These are phyloP conservation scores for Drosophila pseudoananassae DNA, from an alignment of 1,140 invertebrate genomes.

Conservation along the genomic window DNA sequence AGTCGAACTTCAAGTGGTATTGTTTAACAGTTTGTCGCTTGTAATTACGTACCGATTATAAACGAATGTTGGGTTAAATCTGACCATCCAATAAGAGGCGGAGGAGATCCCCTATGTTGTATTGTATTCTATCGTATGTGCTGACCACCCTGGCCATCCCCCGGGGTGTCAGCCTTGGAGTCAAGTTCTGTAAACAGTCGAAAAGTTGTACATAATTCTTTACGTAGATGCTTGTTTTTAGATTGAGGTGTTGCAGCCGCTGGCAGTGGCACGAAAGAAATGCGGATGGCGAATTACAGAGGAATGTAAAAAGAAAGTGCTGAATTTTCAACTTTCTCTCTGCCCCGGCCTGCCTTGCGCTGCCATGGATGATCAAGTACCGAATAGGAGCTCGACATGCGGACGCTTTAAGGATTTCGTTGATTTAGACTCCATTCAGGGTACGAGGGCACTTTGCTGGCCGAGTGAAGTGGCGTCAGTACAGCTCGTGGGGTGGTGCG, in stretches of 20 bases:
- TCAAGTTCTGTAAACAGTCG: conserved; percentile 41
- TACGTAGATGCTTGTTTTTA: conserved; percentile 66
- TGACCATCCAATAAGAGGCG: conserved; percentile 46
- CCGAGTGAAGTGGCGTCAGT: too few species aligned
- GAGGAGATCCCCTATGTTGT: conserved; percentile 22
- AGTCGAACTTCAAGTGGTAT: conserved; percentile 65
- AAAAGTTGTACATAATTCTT: conserved; percentile 69
- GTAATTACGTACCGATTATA: conserved; percentile 56
- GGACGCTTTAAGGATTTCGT: conserved; percentile 31
- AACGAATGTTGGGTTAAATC: conserved; percentile 41
- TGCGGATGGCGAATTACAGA: conserved; percentile 1
- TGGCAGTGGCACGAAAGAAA: conserved; percentile 2
- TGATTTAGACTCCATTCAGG: conserved; percentile 36
- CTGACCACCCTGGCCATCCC: background rate
- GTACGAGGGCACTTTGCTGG: too few species aligned
- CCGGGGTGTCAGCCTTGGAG: background rate
- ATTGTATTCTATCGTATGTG: conserved; percentile 25
- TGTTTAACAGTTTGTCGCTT: conserved; percentile 49
- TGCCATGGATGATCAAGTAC: background rate
- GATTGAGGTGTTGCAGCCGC: conserved; percentile 37
- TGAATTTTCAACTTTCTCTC: background rate
- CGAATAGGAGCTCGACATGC: background rate
- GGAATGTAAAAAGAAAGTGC: background rate
- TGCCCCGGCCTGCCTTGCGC: background rate
- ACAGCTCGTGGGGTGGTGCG: too few species aligned